A percentile compares a stretch with the other conserved stretches of the same genome.
phyloP scores from a whole-genome alignment of 1,140 invertebrate genomes.

The Ips nitidus region DNA sequence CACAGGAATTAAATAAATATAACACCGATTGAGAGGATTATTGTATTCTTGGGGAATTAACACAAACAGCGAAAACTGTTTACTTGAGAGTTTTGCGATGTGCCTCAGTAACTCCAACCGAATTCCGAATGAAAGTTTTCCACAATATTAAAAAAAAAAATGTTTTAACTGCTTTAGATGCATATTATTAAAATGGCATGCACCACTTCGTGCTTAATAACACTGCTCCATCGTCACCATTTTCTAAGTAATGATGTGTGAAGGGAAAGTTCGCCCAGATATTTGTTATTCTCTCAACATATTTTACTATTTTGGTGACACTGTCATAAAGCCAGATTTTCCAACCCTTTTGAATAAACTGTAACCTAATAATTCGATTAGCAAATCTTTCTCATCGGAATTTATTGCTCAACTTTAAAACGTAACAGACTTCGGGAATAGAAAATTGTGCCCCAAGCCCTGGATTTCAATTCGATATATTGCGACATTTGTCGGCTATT shows the following conservation, averaged over 20 bases:
- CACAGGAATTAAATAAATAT: constrained; percentile 26
- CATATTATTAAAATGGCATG: no score
- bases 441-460: constrained; percentile 27
- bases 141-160: no score
- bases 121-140: no score
- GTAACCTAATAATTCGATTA: constrained; percentile 24
- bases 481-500: constrained; percentile 39
- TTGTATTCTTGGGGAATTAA: constrained; percentile 19
- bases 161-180: no score
- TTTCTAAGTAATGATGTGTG: no score
- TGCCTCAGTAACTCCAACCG: neutral
- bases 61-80: constrained; percentile 10
- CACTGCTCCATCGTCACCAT: no score
- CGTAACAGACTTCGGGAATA: constrained; percentile 23
- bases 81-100: neutral
- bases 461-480: constrained; percentile 39
- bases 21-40: constrained; percentile 14
- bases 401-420: constrained; percentile 32
- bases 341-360: constrained; percentile 6
- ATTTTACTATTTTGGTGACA: no score
- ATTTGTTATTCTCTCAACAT: no score
- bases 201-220: no score
- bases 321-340: no score
- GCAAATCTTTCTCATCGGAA: constrained; percentile 6
- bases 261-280: no score